Evolutionary conservation across 2,888 invertebrate genomes (phyloP), one percentile per base, ranked within the genome.

Genomic region (Drosophila kambysellisi): DNA sequence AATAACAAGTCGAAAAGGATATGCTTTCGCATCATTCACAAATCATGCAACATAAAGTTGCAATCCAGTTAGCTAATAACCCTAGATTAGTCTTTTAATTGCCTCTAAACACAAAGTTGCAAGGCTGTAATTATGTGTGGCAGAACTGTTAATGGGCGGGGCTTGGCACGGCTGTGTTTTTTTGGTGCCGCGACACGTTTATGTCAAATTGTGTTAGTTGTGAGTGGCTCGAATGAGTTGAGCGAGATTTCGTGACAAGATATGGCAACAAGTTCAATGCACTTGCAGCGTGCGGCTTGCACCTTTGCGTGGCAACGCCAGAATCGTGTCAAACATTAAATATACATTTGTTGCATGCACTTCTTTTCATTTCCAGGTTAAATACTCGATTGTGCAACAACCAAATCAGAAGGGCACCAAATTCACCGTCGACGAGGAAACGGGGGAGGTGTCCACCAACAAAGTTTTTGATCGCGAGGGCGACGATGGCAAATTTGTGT

Each of bases 381-480:
- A 98, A 92, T 99, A 99, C 93, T 98, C 98, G n/a, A 98, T 99
- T 91, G 98, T 98, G 0, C 98, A 98, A 89, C 98, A 98, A 92
- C 98, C 97, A 0, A 97, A 98, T 94, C 98, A 98, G 92, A 97
- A 98, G 94, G 97, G 98, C 61, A 97, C 98, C 0, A 98, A 98
- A 93, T 99, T 99, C 91, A 97, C 97, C 0, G 98, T 99, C 0
- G 98, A 99, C 88, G 98, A 98, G 92, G 97, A 98, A 93, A 98
- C 98, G 43, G 99, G 99, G 4, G 97, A 98, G 93, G 97, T 99
- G 62, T 96, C 96, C 0, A 98, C 98, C 8, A 98, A 98, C 90
- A 98, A 98, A 94, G 98, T 98, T 30, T 99, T 99, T 92, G 98
- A 99, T 94, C 95, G 99, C 74, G 99, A 99, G 94, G 98, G 98